Base-by-base conservation (phyloP, 2,888 invertebrate species). In the Cetonia aurata region DNA sequence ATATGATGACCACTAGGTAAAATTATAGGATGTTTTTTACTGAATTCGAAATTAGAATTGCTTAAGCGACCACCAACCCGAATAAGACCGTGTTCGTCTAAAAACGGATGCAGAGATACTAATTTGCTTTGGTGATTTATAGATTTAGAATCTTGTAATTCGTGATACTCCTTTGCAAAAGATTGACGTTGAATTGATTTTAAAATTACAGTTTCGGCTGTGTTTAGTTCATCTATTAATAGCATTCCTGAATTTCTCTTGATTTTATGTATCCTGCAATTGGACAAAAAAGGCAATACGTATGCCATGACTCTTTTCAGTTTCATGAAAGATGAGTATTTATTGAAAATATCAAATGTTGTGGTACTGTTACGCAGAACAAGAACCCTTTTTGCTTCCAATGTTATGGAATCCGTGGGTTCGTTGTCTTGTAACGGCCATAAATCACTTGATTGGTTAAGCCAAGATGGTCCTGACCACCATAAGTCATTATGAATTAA, bases 41-140 rank as follows among this genome's bases (percentile, higher is more conserved):
- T 57, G 56, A 60, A 65, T 42, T 17, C 15, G 8, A 73, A 48
- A n/a, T 66, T 42, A 1, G 73, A 17, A 42, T 73, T 12, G 60
- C 57, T 33, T 25, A 74, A 19, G 6, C 74, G 44, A 12, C 73
- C 70, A 25, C 74, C 69, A 56, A 75, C 72, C 37, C 72, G 55
- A 4, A 75, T n/a, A 4, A 73, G 37, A 42, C 68, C 67, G 4
- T 66, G n/a, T 12, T 66, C 19, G 19, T 77, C 76, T 8, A 76
- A 19, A 46, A 75, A 75, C 1, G 75, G 75, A 62, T 73, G 75
- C 6, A 77, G 55, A 6, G 55, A 33, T 19, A 50, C 12, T 8
- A 72, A 44, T 17, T 42, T 46, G 17, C 62, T 68, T 10, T 41
- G 17, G 3, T 19, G 9, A 41, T 41, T 52, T 17, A 52, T 17